A percentile compares a stretch with the other conserved stretches of the same genome.
Evolutionary conservation across 2,113 vertebrate genomes (phyloP).

Genomic region (Erinaceus europaeus): DNA sequence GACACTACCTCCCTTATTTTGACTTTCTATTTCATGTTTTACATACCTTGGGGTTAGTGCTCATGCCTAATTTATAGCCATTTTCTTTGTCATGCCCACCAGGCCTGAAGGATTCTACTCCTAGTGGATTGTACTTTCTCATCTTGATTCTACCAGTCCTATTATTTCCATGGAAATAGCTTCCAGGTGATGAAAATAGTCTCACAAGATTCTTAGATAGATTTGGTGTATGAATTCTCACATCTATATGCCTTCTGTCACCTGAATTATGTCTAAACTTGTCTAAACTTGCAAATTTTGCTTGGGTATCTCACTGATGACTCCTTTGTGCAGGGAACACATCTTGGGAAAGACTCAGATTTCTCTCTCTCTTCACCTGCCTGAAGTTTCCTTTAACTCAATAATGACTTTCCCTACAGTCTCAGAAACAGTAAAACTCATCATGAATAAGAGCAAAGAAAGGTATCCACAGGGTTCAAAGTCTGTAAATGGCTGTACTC

Average conservation of each 20-base stretch:
- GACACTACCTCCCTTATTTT: neutral
- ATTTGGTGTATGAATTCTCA: neutral
- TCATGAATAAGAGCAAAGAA: neutral
- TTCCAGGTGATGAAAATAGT: neutral
- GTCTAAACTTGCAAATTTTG: neutral
- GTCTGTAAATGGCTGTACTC: neutral
- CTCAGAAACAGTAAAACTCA: neutral
- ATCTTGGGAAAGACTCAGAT: neutral
- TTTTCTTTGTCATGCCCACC: neutral
- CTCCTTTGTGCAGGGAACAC: neutral
- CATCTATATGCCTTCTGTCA: neutral
- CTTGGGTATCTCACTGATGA: too few species aligned
- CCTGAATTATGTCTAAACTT: neutral
- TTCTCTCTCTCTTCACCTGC: neutral
- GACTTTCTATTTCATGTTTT: neutral
- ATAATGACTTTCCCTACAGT: neutral
- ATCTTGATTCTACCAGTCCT: neutral
- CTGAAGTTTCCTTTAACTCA: neutral
- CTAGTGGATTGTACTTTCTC: too few species aligned
- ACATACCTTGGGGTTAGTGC: rapidly evolving
- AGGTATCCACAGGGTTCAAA: neutral
- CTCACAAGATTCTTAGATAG: neutral
- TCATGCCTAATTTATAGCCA: too few species aligned
- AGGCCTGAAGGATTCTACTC: rapidly evolving
- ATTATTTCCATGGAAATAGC: neutral